These are phyloP conservation scores for Tiliacea aurago DNA, from an alignment of 2,888 invertebrate species.

Conservation along the genomic window DNA sequence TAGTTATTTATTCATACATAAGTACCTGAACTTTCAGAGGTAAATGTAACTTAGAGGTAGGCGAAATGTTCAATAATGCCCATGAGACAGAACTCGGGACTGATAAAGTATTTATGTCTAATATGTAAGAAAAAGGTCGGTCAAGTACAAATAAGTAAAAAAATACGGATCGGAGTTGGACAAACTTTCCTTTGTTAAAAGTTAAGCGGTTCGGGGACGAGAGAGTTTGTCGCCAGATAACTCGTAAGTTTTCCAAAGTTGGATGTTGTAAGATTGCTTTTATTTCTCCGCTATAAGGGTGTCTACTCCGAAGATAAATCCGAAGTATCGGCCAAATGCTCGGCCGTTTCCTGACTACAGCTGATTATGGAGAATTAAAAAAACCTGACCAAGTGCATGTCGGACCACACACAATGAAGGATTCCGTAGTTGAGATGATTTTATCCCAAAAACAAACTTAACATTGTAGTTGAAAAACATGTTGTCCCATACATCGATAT, in stretches of 20 bases:
- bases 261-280: constrained; percentile 13
- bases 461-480: no score
- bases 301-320: no score
- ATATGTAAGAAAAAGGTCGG: constrained; percentile 41
- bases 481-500: no score
- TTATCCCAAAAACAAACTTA: no score
- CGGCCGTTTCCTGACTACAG: no score
- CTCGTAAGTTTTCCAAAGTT: constrained; percentile 13
- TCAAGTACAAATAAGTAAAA: constrained; percentile 24
- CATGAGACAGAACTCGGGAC: constrained; percentile 10
- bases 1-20: constrained; percentile 1
- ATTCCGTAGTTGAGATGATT: no score
- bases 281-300: background rate
- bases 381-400: no score
- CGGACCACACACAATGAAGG: no score
- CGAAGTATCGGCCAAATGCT: no score
- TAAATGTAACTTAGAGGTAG: constrained; percentile 1
- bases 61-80: background rate
- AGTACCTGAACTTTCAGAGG: background rate
- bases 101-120: constrained; percentile 40
- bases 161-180: constrained; percentile 18
- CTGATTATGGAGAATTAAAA: no score
- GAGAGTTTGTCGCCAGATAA: constrained; percentile 17
- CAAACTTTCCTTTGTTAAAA: constrained; percentile 48
- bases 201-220: constrained; percentile 10